These are phyloP conservation scores for Carpatolechia fugitivella DNA, from an alignment of 2,888 invertebrate species.

Conservation along the genomic window DNA sequence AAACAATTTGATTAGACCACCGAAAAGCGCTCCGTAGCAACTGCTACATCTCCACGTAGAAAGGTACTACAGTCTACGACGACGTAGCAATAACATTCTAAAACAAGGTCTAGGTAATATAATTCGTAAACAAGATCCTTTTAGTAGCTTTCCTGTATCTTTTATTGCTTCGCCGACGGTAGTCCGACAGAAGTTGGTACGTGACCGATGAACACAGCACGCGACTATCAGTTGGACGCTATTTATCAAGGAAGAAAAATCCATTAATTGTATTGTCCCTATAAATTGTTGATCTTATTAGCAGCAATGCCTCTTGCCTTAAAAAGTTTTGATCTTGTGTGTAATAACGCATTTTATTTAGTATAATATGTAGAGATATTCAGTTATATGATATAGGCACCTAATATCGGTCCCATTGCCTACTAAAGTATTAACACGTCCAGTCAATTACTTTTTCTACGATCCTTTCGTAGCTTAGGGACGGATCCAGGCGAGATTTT, in stretches of 20 bases:
- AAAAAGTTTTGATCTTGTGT: background rate
- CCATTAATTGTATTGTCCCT: slow-evolving; percentile 5
- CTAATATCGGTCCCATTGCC: too few relatives aligned
- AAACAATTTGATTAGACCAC: too few relatives aligned
- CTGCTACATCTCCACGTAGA: background rate
- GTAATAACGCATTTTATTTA: background rate
- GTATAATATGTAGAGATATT: background rate
- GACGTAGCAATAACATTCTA: slow-evolving; percentile 19
- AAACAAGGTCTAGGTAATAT: slow-evolving; percentile 25
- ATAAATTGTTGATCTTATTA: background rate
- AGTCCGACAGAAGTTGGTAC: background rate
- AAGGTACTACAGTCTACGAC: background rate
- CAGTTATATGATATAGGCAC: too few relatives aligned
- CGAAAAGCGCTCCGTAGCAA: background rate
- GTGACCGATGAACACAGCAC: background rate
- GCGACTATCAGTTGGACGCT: background rate
- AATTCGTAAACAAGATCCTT: slow-evolving; percentile 28
- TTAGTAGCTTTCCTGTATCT: slow-evolving; percentile 28
- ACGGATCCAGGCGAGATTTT: background rate
- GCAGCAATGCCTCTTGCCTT: background rate
- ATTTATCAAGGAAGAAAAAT: background rate
- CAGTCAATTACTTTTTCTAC: background rate
- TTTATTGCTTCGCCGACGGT: slow-evolving; percentile 27
- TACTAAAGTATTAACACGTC: background rate
- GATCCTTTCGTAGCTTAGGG: too few relatives aligned